phyloP scores from a whole-genome alignment of 2,113 vertebrate species.

The Anseranas semipalmata region DNA sequence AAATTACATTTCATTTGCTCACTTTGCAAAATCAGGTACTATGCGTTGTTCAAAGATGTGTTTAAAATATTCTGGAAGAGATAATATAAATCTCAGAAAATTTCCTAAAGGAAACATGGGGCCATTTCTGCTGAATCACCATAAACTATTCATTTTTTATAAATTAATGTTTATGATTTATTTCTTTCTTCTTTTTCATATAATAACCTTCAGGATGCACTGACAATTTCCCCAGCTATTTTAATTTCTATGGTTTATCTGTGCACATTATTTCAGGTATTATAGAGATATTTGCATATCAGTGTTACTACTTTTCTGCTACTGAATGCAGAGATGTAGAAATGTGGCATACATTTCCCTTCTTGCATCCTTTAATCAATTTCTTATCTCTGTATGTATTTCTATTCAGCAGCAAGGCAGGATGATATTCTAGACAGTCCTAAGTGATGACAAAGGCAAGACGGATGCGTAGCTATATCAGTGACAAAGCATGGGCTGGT shows the following conservation, averaged over 20 bases:
- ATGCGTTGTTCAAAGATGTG: slow-evolving; percentile 33
- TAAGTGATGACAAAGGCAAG: not conserved
- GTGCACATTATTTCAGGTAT: slow-evolving; percentile 46
- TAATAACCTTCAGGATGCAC: slow-evolving; percentile 47
- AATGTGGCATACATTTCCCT: not conserved
- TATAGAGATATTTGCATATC: slow-evolving; percentile 62
- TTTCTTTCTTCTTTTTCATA: slow-evolving; percentile 3
- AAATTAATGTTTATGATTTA: slow-evolving; percentile 49
- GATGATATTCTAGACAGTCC: not conserved
- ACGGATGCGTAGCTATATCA: not conserved
- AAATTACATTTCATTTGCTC: slow-evolving; percentile 58
- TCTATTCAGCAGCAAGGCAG: not conserved
- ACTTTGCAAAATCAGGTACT: slow-evolving; percentile 52
- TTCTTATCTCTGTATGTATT: not conserved
- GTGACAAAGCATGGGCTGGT: not conserved
- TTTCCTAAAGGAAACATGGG: slow-evolving; percentile 18
- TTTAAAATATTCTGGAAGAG: slow-evolving; percentile 59
- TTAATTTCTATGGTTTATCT: slow-evolving; percentile 59
- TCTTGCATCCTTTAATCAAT: not conserved
- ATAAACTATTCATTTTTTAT: slow-evolving; percentile 48
- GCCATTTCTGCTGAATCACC: slow-evolving; percentile 28
- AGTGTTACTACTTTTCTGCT: not conserved
- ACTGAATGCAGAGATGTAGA: not conserved
- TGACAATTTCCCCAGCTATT: slow-evolving; percentile 49
- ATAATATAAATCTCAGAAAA: slow-evolving; percentile 49